These are phyloP conservation scores for cat (Felis catus) DNA, from an alignment of 2,113 vertebrate species.

Conservation along the genomic window DNA sequence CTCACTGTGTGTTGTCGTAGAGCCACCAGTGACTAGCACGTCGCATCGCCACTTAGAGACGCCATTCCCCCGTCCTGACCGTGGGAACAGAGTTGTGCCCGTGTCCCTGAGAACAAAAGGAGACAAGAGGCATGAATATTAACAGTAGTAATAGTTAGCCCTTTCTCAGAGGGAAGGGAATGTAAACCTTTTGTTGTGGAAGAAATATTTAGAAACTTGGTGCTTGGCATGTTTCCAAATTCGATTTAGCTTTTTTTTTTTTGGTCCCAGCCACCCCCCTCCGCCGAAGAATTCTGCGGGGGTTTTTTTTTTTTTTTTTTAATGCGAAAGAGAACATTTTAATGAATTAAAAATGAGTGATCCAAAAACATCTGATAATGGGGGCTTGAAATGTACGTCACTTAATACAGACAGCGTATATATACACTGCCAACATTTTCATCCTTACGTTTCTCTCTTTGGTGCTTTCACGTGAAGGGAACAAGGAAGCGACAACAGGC, in stretches of 20 bases:
- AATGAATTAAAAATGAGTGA: not conserved
- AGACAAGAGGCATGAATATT: not conserved
- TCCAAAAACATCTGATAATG: not conserved
- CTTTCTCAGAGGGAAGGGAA: not conserved
- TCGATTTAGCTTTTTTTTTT: conserved; percentile 14
- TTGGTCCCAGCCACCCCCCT: not conserved
- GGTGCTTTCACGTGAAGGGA: not conserved
- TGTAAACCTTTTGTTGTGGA: not conserved
- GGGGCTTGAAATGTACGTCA: not conserved
- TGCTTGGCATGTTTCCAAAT: not conserved
- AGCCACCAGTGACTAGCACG: not conserved
- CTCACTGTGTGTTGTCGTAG: not conserved
- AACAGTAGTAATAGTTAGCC: not conserved
- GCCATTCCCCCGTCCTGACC: not conserved
- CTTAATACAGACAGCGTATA: not conserved
- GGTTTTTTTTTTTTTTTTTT: not conserved
- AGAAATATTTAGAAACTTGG: not conserved
- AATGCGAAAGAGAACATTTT: not conserved
- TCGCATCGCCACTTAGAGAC: not conserved
- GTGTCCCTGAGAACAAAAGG: not conserved
- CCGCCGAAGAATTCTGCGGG: not conserved
- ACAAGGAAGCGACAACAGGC: not conserved
- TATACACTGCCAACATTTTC: no score
- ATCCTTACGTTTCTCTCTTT: not conserved
- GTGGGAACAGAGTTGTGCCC: not conserved